These are phyloP conservation scores for Drosophila falleni DNA, from an alignment of 2,888 invertebrate species.

Conservation along the genomic window DNA sequence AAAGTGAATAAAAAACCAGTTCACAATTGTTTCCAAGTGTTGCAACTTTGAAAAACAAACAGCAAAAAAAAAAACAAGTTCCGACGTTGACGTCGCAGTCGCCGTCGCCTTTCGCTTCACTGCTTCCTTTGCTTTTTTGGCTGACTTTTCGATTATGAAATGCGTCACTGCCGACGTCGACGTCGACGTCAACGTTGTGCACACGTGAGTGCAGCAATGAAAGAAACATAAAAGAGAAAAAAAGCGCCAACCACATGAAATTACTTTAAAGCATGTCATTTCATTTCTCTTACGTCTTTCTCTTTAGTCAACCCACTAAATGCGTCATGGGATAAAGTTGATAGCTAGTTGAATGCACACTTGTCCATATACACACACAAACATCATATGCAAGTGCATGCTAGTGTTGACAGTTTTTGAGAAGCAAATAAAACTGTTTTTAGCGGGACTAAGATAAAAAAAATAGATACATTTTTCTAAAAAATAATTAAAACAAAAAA, in stretches of 20 bases:
- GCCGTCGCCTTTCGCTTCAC: conserved; percentile 16
- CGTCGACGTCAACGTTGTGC: conserved; percentile 3
- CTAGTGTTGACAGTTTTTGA: neutral
- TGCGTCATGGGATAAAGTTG: conserved; percentile 31
- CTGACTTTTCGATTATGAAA: conserved; percentile 58
- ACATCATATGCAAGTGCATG: neutral
- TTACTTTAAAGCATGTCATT: conserved; percentile 37
- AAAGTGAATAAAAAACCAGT: conserved; percentile 56
- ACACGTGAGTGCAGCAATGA: conserved; percentile 27
- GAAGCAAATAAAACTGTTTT: neutral
- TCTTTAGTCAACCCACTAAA: conserved; percentile 11
- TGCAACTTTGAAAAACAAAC: conserved; percentile 58
- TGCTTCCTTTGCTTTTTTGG: conserved; percentile 54
- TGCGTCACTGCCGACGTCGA: conserved; percentile 18
- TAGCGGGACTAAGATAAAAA: neutral
- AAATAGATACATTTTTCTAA: neutral
- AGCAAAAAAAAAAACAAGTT: conserved; percentile 69
- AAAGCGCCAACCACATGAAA: conserved; percentile 20
- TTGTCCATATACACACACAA: neutral
- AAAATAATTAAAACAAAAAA: neutral
- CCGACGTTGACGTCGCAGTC: conserved; percentile 37
- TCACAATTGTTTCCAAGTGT: conserved; percentile 39
- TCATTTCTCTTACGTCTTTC: neutral
- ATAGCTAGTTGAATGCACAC: conserved; percentile 14
- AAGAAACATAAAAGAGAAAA: neutral